Evolutionary conservation across 2,888 invertebrate genomes (phyloP).

Genomic region (Pimpla rufipes): DNA sequence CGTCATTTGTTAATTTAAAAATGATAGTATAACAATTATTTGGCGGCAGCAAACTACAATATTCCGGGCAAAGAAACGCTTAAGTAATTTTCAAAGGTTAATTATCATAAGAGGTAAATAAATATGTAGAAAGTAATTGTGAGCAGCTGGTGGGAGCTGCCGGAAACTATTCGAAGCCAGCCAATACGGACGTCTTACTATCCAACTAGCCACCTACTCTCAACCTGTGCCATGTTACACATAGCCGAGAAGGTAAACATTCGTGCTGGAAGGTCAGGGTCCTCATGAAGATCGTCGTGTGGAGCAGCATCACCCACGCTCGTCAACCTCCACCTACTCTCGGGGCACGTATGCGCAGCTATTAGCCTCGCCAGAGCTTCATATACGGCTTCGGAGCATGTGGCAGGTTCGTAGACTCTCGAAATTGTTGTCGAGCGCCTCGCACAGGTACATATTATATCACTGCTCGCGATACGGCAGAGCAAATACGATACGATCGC

Average conservation of each 20-base stretch:
- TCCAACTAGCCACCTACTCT: neutral
- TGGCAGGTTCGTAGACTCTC: neutral
- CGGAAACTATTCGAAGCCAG: neutral
- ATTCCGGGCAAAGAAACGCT: neutral
- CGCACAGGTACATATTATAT: conserved; percentile 22
- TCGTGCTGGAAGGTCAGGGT: conserved; percentile 57
- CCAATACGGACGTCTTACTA: neutral
- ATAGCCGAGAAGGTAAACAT: conserved; percentile 28
- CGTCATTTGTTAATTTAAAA: neutral
- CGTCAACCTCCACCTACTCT: conserved; percentile 59
- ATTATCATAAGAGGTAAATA: neutral
- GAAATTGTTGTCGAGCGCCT: conserved; percentile 14
- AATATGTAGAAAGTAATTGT: too few species aligned
- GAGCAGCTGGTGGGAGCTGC: too few species aligned
- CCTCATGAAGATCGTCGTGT: conserved; percentile 11
- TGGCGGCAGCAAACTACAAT: too few species aligned
- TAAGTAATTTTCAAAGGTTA: neutral
- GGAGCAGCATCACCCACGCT: conserved; percentile 50
- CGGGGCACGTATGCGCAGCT: conserved; percentile 17
- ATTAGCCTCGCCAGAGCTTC: conserved; percentile 18
- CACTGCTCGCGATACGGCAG: neutral
- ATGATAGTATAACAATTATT: neutral
- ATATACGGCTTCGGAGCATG: too few species aligned
- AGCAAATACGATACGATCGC: conserved; percentile 7
- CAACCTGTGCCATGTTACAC: neutral